Evolutionary conservation across 2,888 invertebrate species (phyloP), one percentile per base, ranked within the genome.

Genomic region (Chalcis sispes): DNA sequence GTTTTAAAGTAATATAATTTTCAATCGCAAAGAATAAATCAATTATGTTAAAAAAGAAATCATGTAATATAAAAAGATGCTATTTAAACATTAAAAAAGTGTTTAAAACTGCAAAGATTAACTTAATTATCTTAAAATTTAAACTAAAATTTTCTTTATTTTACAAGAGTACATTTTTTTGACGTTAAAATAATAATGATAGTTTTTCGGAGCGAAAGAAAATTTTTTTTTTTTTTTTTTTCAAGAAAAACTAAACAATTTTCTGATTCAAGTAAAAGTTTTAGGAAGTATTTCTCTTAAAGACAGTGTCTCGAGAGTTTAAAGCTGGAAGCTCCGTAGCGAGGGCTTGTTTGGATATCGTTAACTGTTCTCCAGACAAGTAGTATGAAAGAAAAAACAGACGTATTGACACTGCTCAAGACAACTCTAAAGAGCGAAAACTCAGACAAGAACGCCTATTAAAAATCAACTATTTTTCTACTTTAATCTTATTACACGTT

Each of bases 321-420:
- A 74, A 78, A 79, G 75, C 58, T 56, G 62, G 56, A 69, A 72
- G 70, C 75, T 79, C 67, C 73, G 69, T 75, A 78, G 78, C 65
- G 25, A 67, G 67, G 77, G 77, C 80, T 82, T 85, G 85, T 86
- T 86, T 86, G 85, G 82, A 86, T 84, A 86, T 86, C 86, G 85
- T 86, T 86, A 86, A 84, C 83, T 72, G 82, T 82, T 82, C 81
- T 82, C 78, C 75, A 81, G 80, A 82, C 82, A 79, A 79, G 77
- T 70, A 78, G 72, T 61, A 73, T 64, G 36, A 61, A 75, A 70
- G 58, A 62, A 79, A 73, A 77, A 59, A 32, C 52, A 74, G 42
- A 48, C 27, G 69, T 58, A 76, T 72, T 72, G 67, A 71, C 64
- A 61, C 66, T 59, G 65, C 69, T 56, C 27, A 66, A 66, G 74